Evolutionary conservation across 2,113 vertebrate species (phyloP).

Genomic region (Anhinga rufa): DNA sequence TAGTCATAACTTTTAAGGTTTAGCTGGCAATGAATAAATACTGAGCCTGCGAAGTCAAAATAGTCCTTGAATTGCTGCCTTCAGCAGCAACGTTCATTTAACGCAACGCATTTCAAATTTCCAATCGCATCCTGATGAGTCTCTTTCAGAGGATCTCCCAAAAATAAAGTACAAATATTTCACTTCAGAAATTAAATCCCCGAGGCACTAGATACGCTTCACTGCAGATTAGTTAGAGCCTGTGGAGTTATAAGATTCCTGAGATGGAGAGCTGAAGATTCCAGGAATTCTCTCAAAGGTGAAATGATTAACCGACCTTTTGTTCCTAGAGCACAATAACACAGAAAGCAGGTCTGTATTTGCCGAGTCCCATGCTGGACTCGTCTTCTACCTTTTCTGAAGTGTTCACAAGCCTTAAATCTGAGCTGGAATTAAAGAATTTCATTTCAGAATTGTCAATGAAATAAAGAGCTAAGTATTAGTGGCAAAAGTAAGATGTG

Average conservation of each 20-base stretch:
- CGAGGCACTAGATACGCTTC: neutral
- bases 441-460: neutral
- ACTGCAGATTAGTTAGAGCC: slow-evolving; percentile 15
- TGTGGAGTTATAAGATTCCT: slow-evolving; percentile 52
- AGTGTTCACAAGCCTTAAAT: neutral
- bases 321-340: neutral
- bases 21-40: neutral
- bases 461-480: neutral
- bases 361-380: neutral
- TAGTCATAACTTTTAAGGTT: slow-evolving; percentile 20
- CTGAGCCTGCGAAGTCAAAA: neutral
- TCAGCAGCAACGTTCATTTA: neutral
- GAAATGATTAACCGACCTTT: slow-evolving; percentile 50
- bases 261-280: slow-evolving; percentile 50
- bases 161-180: neutral
- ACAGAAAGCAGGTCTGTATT: neutral
- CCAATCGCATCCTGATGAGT: neutral
- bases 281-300: slow-evolving; percentile 63
- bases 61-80: slow-evolving; percentile 4
- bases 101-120: neutral
- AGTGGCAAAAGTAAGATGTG: neutral
- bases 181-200: neutral
- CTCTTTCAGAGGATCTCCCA: neutral
- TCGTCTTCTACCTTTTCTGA: neutral
- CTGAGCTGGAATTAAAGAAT: neutral